phyloP scores from a whole-genome alignment of 2,888 invertebrate genomes.

The Agrilus cyanescens region DNA sequence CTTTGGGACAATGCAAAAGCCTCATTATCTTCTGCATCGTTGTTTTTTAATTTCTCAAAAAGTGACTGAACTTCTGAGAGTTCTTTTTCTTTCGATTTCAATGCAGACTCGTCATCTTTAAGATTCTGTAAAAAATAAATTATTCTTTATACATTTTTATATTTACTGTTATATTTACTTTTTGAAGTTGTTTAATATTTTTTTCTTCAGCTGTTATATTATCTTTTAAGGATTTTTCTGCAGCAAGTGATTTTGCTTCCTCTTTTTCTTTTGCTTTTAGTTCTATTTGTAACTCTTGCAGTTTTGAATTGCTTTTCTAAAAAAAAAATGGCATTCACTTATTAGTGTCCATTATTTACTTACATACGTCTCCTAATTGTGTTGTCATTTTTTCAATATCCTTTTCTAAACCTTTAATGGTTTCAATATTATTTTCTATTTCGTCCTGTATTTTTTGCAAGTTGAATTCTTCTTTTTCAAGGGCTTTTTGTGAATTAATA shows the following conservation, averaged over 20 bases:
- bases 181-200: slow-evolving; percentile 53
- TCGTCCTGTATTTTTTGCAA: slow-evolving; percentile 32
- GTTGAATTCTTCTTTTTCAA: slow-evolving; percentile 22
- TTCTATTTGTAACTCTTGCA: slow-evolving; percentile 51
- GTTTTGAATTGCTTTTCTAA: slow-evolving; percentile 54
- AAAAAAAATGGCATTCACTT: slow-evolving; percentile 10
- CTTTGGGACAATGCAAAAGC: slow-evolving; percentile 63
- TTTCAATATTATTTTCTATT: slow-evolving; percentile 41
- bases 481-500: slow-evolving; percentile 21
- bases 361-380: slow-evolving; percentile 52
- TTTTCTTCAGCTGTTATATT: slow-evolving; percentile 56
- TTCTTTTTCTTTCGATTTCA: slow-evolving; percentile 48
- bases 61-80: slow-evolving; percentile 47
- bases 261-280: slow-evolving; percentile 51
- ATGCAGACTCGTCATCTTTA: slow-evolving; percentile 51
- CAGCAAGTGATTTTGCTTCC: slow-evolving; percentile 54
- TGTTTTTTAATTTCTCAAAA: slow-evolving; percentile 56
- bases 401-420: slow-evolving; percentile 43
- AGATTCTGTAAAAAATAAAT: slow-evolving; percentile 34
- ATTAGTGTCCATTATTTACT: slow-evolving; percentile 1
- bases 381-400: slow-evolving; percentile 51
- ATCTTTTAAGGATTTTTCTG: slow-evolving; percentile 51
- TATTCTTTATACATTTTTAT: not conserved
- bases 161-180: slow-evolving; percentile 20
- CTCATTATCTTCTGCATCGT: slow-evolving; percentile 53